Percentiles rank a stretch among this genome's conserved stretches.
Evolutionary conservation across 2,113 vertebrate species (phyloP).

Genomic region (Poeciliopsis prolifica): DNA sequence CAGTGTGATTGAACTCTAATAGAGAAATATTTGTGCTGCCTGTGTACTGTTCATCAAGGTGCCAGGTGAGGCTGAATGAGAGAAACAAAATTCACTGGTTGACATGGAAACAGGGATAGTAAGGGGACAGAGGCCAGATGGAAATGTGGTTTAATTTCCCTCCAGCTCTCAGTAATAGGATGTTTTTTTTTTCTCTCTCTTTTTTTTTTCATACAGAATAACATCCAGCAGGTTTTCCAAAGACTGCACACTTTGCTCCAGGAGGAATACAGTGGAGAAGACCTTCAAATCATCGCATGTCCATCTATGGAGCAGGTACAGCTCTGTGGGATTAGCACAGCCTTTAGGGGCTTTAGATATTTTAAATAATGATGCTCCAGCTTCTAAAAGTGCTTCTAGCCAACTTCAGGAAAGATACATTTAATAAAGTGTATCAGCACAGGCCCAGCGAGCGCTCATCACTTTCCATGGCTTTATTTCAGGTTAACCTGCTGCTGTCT

Average conservation of each 20-base stretch:
- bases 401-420: slow-evolving; percentile 29
- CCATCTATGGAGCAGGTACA: slow-evolving; percentile 96
- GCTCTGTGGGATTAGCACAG: slow-evolving; percentile 14
- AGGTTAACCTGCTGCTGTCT: slow-evolving; percentile 92
- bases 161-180: slow-evolving; percentile 56
- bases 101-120: slow-evolving; percentile 72
- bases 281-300: slow-evolving; percentile 93
- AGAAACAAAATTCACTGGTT: slow-evolving; percentile 60
- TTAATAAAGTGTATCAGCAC: slow-evolving; percentile 36
- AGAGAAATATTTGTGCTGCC: slow-evolving; percentile 55
- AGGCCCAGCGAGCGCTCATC: slow-evolving; percentile 44
- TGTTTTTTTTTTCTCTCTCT: slow-evolving; percentile 35
- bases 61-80: slow-evolving; percentile 61
- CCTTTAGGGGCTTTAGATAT: slow-evolving; percentile 40
- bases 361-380: slow-evolving; percentile 52
- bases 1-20: slow-evolving; percentile 54
- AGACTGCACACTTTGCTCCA: slow-evolving; percentile 89
- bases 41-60: slow-evolving; percentile 56
- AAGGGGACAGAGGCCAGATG: slow-evolving; percentile 58
- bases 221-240: slow-evolving; percentile 96
- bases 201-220: slow-evolving; percentile 82
- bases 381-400: slow-evolving; percentile 48
- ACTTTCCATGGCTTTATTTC: slow-evolving; percentile 65
- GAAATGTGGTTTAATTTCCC: slow-evolving; percentile 67
- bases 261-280: slow-evolving; percentile 93